Percentiles rank a stretch among this genome's conserved stretches.
These are phyloP conservation scores for Neoaliturus tenellus DNA, from an alignment of 2,888 invertebrate genomes.

Conservation along the genomic window DNA sequence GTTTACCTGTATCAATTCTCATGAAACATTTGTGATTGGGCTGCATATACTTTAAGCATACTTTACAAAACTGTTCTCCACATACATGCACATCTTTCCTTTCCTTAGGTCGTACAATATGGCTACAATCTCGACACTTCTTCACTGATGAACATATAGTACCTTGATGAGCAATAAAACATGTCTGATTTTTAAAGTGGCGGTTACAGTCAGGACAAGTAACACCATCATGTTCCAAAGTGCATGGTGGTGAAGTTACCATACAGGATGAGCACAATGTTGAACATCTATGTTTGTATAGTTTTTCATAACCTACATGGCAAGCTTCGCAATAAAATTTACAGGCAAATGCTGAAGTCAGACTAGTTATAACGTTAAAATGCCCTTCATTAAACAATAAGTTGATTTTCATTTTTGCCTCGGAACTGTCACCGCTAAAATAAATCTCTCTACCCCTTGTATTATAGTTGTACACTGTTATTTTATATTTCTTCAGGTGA, in stretches of 20 bases:
- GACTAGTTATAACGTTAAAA: slow-evolving; percentile 64
- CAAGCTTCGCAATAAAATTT: slow-evolving; percentile 66
- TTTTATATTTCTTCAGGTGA: neutral
- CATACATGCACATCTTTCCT: neutral
- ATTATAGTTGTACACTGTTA: neutral
- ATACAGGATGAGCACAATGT: neutral
- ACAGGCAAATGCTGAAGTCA: slow-evolving; percentile 64
- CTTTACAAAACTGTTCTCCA: neutral
- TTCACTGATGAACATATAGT: neutral
- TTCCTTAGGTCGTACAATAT: neutral
- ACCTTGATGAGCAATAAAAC: neutral
- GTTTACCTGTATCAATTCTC: neutral
- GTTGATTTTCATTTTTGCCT: slow-evolving; percentile 59
- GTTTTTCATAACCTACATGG: slow-evolving; percentile 60
- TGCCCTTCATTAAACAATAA: slow-evolving; percentile 63
- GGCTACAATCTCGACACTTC: neutral
- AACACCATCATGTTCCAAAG: neutral
- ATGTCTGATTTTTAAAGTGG: neutral
- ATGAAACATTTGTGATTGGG: neutral
- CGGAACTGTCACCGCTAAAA: slow-evolving; percentile 1
- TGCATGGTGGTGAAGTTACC: neutral
- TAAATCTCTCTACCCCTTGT: slow-evolving; percentile 11
- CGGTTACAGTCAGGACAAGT: neutral
- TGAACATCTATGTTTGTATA: neutral
- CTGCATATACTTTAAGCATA: neutral